Evolutionary conservation across 2,797 vertebrate species (phyloP).

Genomic region (Eutrigla gurnardus): DNA sequence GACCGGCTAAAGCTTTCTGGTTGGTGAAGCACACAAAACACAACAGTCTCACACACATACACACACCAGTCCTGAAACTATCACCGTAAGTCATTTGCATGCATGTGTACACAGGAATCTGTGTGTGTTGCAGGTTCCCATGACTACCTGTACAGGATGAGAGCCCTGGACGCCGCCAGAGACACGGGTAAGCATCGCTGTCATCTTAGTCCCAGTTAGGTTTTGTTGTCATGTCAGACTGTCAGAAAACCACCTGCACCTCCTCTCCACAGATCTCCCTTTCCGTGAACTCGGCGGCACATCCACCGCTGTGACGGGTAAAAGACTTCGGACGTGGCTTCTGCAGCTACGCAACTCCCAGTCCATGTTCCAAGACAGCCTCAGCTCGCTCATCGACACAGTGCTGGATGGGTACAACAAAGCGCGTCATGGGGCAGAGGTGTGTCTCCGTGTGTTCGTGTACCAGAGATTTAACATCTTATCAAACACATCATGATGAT

Average conservation of each 20-base stretch:
- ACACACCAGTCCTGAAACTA: neutral
- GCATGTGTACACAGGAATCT: neutral
- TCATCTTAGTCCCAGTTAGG: neutral
- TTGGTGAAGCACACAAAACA: constrained; percentile 58
- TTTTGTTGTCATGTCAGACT: constrained; percentile 1
- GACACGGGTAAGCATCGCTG: constrained; percentile 84
- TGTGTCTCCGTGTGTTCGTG: constrained; percentile 58
- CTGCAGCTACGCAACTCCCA: constrained; percentile 89
- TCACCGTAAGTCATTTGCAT: neutral
- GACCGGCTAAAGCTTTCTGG: constrained; percentile 82
- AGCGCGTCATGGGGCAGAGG: constrained; percentile 93
- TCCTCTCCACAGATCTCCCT: constrained; percentile 86
- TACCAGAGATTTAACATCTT: neutral
- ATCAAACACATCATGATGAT: neutral
- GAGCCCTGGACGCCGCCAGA: constrained; percentile 93
- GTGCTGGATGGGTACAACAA: constrained; percentile 92
- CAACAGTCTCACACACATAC: neutral
- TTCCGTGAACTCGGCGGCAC: constrained; percentile 86
- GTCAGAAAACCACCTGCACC: neutral
- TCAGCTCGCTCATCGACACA: constrained; percentile 86
- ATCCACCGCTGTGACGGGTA: constrained; percentile 89
- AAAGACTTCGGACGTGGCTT: constrained; percentile 90
- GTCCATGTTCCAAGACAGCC: constrained; percentile 83
- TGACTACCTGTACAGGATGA: constrained; percentile 96
- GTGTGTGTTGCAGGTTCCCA: constrained; percentile 83